Percentiles rank a stretch among this genome's conserved stretches.
phyloP scores from a whole-genome alignment of 2,113 vertebrate species.

The Galemys pyrenaicus region DNA sequence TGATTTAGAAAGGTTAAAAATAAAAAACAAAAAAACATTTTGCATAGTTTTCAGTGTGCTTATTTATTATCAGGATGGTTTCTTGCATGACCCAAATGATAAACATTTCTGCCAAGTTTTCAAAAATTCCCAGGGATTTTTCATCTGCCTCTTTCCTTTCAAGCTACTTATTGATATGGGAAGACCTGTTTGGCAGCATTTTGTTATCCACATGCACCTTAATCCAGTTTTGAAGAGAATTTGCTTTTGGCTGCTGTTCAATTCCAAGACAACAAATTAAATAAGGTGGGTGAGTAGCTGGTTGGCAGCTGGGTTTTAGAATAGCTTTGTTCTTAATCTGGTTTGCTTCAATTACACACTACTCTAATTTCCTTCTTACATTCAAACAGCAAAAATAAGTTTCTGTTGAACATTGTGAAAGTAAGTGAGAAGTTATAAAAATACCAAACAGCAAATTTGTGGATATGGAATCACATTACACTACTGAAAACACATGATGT shows the following conservation, averaged over 20 bases:
- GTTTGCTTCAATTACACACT: background rate
- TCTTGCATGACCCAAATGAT: constrained; percentile 22
- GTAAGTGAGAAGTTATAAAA: background rate
- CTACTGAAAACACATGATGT: constrained; percentile 36
- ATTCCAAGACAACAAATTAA: constrained; percentile 27
- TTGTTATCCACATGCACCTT: constrained; percentile 14
- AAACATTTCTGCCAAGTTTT: constrained; percentile 40
- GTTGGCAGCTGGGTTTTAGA: constrained; percentile 22
- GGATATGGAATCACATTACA: background rate
- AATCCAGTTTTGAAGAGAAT: constrained; percentile 55
- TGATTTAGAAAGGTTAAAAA: constrained; percentile 73
- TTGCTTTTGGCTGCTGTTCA: constrained; percentile 39
- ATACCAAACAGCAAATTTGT: background rate
- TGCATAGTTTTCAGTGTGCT: constrained; percentile 50
- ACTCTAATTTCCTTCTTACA: constrained; percentile 27
- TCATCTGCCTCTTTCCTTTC: constrained; percentile 21
- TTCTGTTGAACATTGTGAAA: constrained; percentile 21
- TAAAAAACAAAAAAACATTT: constrained; percentile 67
- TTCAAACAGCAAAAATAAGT: background rate
- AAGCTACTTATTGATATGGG: constrained; percentile 25
- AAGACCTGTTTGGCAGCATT: constrained; percentile 20
- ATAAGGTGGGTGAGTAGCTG: background rate
- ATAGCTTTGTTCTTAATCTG: background rate
- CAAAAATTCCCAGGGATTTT: constrained; percentile 3
- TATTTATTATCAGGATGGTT: constrained; percentile 8